Evolutionary conservation across 2,888 invertebrate genomes (phyloP).

Genomic region (Agriopis marginaria): DNA sequence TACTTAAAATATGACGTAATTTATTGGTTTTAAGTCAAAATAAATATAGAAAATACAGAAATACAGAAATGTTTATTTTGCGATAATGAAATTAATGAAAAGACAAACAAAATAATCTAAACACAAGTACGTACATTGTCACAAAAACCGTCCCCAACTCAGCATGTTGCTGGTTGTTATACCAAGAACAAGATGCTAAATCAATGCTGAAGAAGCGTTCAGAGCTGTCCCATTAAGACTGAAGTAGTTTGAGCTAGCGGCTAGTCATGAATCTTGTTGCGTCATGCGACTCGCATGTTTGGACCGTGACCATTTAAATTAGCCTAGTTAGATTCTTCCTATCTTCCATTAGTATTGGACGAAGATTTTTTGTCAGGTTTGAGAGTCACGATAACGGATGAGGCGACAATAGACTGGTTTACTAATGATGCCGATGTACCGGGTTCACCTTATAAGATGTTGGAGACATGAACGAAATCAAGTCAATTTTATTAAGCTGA

Average conservation of each 20-base stretch:
- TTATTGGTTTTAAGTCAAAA: conserved; percentile 11
- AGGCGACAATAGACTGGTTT: conserved; percentile 46
- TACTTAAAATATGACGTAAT: conserved; percentile 1
- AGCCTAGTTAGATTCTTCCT: conserved; percentile 46
- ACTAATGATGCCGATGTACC: conserved; percentile 51
- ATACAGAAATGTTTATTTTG: too few relatives aligned
- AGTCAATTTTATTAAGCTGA: conserved; percentile 67
- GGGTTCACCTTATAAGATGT: conserved; percentile 61
- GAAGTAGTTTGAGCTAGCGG: conserved; percentile 34
- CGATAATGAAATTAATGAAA: too few relatives aligned
- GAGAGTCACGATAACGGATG: conserved; percentile 48
- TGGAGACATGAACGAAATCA: conserved; percentile 58
- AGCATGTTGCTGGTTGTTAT: too few relatives aligned
- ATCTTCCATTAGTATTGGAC: conserved; percentile 42
- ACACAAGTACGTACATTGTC: too few relatives aligned
- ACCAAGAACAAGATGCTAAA: conserved; percentile 20
- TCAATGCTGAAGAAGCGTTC: conserved; percentile 29
- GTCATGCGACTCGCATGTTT: conserved; percentile 48
- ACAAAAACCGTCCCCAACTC: too few relatives aligned
- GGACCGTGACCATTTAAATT: conserved; percentile 48
- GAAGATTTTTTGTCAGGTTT: conserved; percentile 54
- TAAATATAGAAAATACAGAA: too few relatives aligned
- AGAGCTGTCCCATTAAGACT: conserved; percentile 32
- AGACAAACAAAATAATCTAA: too few relatives aligned
- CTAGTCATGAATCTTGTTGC: conserved; percentile 44